These are phyloP conservation scores for Pica pica DNA, from an alignment of 2,113 vertebrate genomes.

Conservation along the genomic window DNA sequence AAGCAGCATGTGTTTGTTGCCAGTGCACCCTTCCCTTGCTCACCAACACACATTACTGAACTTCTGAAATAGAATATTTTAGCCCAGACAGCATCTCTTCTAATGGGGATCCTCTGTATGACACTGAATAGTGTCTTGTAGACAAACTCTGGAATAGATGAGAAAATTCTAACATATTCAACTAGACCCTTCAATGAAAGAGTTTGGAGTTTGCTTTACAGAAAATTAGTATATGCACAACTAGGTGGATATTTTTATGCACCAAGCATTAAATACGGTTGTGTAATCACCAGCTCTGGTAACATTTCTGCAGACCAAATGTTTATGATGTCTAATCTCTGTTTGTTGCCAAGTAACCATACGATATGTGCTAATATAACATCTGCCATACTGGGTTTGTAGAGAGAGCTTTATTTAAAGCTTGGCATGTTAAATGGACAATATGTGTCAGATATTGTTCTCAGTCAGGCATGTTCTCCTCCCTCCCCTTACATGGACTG, in stretches of 20 bases:
- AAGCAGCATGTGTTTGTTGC: background rate
- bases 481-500: background rate
- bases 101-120: background rate
- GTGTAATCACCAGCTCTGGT: background rate
- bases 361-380: constrained; percentile 39
- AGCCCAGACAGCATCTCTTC: background rate
- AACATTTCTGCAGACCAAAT: constrained; percentile 48
- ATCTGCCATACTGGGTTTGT: constrained; percentile 36
- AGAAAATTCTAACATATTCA: background rate
- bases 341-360: constrained; percentile 57
- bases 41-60: background rate
- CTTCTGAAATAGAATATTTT: background rate
- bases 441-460: background rate
- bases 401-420: constrained; percentile 53
- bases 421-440: background rate
- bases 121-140: background rate
- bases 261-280: constrained; percentile 34
- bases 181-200: background rate
- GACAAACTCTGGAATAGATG: background rate
- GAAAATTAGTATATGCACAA: background rate
- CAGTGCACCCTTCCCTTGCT: accelerated
- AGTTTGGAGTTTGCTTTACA: background rate
- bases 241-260: background rate
- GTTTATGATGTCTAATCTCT: constrained; percentile 28
- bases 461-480: background rate